Conservation (phyloP, 92 coral and sea anemone species). For the Porites rus region DNA sequence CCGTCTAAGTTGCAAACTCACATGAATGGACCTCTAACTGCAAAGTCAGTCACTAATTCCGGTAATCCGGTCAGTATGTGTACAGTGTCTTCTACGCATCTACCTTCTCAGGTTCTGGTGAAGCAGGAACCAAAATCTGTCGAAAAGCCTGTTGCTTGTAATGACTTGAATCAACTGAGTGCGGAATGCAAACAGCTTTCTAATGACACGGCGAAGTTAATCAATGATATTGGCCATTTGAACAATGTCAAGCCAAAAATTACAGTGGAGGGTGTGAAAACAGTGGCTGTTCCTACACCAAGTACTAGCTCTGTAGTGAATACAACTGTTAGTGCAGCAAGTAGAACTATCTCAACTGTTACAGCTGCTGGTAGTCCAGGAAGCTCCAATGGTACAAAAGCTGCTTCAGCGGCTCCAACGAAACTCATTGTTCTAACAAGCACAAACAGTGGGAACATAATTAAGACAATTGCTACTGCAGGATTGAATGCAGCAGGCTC, state of each 20-base stretch:
- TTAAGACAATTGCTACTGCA: slow-evolving; percentile 93
- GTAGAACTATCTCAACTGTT: slow-evolving; percentile 48
- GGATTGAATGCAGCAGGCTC: slow-evolving; percentile 80
- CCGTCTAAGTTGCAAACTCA: slow-evolving; percentile 95
- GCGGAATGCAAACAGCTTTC: slow-evolving; percentile 57
- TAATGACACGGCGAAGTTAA: slow-evolving; percentile 72
- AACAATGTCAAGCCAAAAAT: slow-evolving; percentile 84
- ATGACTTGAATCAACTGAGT: slow-evolving; percentile 54
- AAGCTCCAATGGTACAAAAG: slow-evolving; percentile 59
- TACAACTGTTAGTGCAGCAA: slow-evolving; percentile 60
- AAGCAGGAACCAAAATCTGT: slow-evolving; percentile 81
- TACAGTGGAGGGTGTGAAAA: slow-evolving; percentile 59
- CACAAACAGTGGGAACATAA: slow-evolving; percentile 87
- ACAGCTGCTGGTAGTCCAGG: slow-evolving; percentile 44
- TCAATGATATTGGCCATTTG: slow-evolving; percentile 84
- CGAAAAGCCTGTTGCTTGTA: slow-evolving; percentile 27
- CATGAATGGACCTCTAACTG: slow-evolving; percentile 86
- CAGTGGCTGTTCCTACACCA: slow-evolving; percentile 64
- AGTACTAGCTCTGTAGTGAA: slow-evolving; percentile 48
- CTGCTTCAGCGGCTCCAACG: slow-evolving; percentile 82
- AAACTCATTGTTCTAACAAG: slow-evolving; percentile 95
- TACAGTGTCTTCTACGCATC: slow-evolving; percentile 61
- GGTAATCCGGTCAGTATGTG: slow-evolving; percentile 67
- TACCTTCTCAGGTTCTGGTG: slow-evolving; percentile 67
- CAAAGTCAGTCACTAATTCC: slow-evolving; percentile 56